Evolutionary conservation across 2,888 invertebrate species (phyloP).

Genomic region (Sinopyrophorus schimmeli): DNA sequence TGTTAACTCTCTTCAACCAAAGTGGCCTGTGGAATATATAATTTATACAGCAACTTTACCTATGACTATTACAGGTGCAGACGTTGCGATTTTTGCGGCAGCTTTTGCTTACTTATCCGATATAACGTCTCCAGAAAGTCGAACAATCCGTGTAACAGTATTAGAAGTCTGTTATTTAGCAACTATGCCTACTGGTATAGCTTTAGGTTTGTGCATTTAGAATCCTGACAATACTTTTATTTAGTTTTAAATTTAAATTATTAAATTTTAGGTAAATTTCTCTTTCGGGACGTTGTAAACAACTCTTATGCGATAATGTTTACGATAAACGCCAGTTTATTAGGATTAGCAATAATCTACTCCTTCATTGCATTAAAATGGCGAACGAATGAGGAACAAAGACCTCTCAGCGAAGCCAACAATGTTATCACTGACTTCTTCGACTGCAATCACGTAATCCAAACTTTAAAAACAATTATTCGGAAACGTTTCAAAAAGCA

Average conservation of each 20-base stretch:
- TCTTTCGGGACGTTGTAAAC: constrained; percentile 64
- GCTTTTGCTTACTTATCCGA: constrained; percentile 83
- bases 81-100: constrained; percentile 78
- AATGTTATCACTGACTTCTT: constrained; percentile 71
- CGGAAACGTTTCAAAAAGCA: constrained; percentile 63
- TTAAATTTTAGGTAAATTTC: constrained; percentile 39
- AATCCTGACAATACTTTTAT: not conserved
- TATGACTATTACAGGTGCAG: constrained; percentile 75
- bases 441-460: constrained; percentile 67
- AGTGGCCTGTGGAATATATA: constrained; percentile 75
- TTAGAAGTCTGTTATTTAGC: constrained; percentile 80
- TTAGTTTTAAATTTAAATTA: not conserved
- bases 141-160: constrained; percentile 80
- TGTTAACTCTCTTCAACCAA: constrained; percentile 61
- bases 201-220: constrained; percentile 62
- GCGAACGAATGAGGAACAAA: constrained; percentile 69
- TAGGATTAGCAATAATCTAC: constrained; percentile 67
- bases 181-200: constrained; percentile 82
- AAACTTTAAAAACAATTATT: constrained; percentile 65
- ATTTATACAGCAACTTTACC: constrained; percentile 78
- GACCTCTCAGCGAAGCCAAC: constrained; percentile 60
- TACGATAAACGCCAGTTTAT: constrained; percentile 65
- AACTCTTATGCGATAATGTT: constrained; percentile 76
- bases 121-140: constrained; percentile 66
- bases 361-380: constrained; percentile 67